These are phyloP conservation scores for Noctua janthina DNA, from an alignment of 2,888 invertebrate genomes.

Conservation along the genomic window DNA sequence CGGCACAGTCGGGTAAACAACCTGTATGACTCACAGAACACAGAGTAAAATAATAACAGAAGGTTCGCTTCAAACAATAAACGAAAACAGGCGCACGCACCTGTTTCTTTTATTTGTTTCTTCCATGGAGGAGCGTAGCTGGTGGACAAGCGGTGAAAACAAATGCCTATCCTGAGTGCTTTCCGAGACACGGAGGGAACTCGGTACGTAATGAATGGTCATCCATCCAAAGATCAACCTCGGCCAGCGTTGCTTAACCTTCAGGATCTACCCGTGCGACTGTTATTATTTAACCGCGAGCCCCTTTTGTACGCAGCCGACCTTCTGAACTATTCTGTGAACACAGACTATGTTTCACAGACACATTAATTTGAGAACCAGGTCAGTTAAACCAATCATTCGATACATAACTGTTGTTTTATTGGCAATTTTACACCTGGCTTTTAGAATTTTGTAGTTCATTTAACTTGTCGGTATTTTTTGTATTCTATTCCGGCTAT, in stretches of 20 bases:
- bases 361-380: constrained; percentile 63
- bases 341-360: constrained; percentile 23
- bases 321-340: constrained; percentile 19
- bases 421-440: constrained; percentile 49
- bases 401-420: constrained; percentile 56
- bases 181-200: background rate
- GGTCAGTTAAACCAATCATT: constrained; percentile 64
- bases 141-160: background rate
- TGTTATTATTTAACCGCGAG: background rate
- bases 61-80: background rate
- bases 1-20: constrained; percentile 50
- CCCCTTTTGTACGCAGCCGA: background rate
- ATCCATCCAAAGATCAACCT: background rate
- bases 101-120: too few relatives aligned
- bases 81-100: too few relatives aligned
- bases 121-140: too few relatives aligned
- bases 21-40: constrained; percentile 59
- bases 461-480: constrained; percentile 18
- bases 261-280: background rate
- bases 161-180: background rate
- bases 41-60: constrained; percentile 13
- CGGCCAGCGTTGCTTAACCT: background rate
- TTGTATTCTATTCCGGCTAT: background rate
- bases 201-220: background rate
- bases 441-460: constrained; percentile 15